Conservation (phyloP, 2,888 invertebrate species). For the Aquatica leii region DNA sequence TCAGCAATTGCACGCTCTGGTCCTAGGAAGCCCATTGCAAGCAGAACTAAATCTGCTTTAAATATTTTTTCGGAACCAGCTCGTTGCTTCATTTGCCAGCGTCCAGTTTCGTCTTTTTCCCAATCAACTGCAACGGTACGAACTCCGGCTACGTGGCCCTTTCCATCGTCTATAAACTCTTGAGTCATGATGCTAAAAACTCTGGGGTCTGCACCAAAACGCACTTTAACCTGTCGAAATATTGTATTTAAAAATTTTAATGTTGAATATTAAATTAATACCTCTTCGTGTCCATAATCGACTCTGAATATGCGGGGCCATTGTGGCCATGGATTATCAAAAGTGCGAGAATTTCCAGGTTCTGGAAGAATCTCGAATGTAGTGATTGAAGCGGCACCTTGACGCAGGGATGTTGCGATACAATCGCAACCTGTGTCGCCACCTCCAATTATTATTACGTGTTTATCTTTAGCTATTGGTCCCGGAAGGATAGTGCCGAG, state of each 20-base stretch:
- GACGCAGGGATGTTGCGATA: slow-evolving; percentile 94
- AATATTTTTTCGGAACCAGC: slow-evolving; percentile 80
- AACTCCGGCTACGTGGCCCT: slow-evolving; percentile 90
- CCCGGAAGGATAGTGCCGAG: slow-evolving; percentile 67
- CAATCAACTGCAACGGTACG: slow-evolving; percentile 91
- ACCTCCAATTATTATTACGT: slow-evolving; percentile 91
- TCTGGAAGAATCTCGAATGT: slow-evolving; percentile 97
- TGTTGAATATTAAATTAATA: slow-evolving; percentile 23
- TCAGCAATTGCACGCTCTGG: slow-evolving; percentile 90
- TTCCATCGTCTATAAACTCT: slow-evolving; percentile 91
- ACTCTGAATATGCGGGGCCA: slow-evolving; percentile 96
- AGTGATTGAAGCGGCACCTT: slow-evolving; percentile 90
- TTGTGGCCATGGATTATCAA: slow-evolving; percentile 98
- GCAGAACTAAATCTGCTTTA: slow-evolving; percentile 88
- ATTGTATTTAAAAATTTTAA: not conserved
- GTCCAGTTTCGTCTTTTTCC: slow-evolving; percentile 89
- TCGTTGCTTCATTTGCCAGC: slow-evolving; percentile 93
- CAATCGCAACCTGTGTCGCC: slow-evolving; percentile 95
- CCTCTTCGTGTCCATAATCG: slow-evolving; percentile 99
- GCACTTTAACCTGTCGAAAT: slow-evolving; percentile 77
- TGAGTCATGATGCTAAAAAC: slow-evolving; percentile 94
- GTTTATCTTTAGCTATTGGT: slow-evolving; percentile 89
- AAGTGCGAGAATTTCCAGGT: slow-evolving; percentile 80
- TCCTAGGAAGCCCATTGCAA: slow-evolving; percentile 99
- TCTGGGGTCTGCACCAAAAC: slow-evolving; percentile 91